Conservation (phyloP, 2,888 invertebrate genomes). For the Melangyna quadrimaculata region DNA sequence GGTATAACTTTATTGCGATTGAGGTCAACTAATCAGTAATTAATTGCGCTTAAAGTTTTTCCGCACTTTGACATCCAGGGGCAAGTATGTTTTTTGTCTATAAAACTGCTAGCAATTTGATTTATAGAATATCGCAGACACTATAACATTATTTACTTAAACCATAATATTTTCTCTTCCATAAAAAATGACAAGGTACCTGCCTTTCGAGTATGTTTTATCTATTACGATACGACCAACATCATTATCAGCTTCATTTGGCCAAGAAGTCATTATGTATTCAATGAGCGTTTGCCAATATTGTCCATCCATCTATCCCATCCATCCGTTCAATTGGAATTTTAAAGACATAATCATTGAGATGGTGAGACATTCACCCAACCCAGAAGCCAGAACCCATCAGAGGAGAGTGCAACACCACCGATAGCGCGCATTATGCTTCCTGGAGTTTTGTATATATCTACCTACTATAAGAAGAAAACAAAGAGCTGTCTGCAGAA, state of each 20-base stretch:
- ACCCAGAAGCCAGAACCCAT: conserved; percentile 37
- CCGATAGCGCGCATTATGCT: conserved; percentile 54
- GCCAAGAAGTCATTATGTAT: conserved; percentile 60
- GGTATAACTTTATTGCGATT: not conserved
- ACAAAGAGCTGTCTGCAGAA: conserved; percentile 35
- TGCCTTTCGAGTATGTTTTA: not conserved
- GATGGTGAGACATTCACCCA: conserved; percentile 66
- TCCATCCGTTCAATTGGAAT: conserved; percentile 70
- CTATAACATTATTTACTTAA: not conserved
- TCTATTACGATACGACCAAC: conserved; percentile 47
- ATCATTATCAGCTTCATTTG: conserved; percentile 67
- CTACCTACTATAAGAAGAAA: conserved; percentile 3
- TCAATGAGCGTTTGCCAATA: conserved; percentile 50
- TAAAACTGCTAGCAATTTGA: not conserved
- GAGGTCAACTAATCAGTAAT: not conserved
- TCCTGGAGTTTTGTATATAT: conserved; percentile 46
- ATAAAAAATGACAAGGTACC: not conserved
- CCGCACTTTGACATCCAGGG: not conserved
- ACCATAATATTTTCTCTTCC: not conserved
- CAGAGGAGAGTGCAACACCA: conserved; percentile 20
- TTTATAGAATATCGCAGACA: not conserved
- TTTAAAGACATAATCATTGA: conserved; percentile 70
- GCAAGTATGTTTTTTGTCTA: not conserved
- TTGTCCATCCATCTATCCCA: conserved; percentile 71
- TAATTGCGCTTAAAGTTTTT: not conserved